Evolutionary conservation across 1,140 invertebrate species (phyloP).

Genomic region (Drosophila sucinea): DNA sequence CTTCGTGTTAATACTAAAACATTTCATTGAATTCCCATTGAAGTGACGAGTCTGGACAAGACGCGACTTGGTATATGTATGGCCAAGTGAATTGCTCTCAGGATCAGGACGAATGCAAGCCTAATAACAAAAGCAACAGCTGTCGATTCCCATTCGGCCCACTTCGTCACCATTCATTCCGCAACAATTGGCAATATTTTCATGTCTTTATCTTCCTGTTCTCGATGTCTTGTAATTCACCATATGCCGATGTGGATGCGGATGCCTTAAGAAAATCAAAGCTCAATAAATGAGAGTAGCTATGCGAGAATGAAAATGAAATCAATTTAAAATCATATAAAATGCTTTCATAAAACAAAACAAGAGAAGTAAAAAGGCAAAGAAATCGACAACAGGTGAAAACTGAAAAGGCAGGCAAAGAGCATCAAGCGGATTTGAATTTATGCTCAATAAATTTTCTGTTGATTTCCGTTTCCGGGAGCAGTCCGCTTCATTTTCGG

Average conservation of each 20-base stretch:
- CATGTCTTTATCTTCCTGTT: slow-evolving; percentile 53
- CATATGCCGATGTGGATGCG: slow-evolving; percentile 16
- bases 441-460: slow-evolving; percentile 82
- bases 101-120: neutral
- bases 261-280: slow-evolving; percentile 61
- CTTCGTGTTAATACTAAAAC: slow-evolving; percentile 54
- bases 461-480: slow-evolving; percentile 67
- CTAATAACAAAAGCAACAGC: slow-evolving; percentile 48
- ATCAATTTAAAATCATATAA: slow-evolving; percentile 80
- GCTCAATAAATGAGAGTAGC: slow-evolving; percentile 47
- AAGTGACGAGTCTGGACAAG: slow-evolving; percentile 21
- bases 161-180: neutral
- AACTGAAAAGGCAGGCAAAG: slow-evolving; percentile 29
- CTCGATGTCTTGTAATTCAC: slow-evolving; percentile 28
- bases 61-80: slow-evolving; percentile 3
- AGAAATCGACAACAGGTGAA: neutral
- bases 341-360: slow-evolving; percentile 72
- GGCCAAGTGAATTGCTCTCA: slow-evolving; percentile 24
- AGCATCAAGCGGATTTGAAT: slow-evolving; percentile 70
- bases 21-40: slow-evolving; percentile 68
- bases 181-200: slow-evolving; percentile 6
- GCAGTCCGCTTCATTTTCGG: slow-evolving; percentile 29
- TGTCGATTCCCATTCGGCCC: slow-evolving; percentile 33
- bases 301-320: slow-evolving; percentile 61
- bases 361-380: slow-evolving; percentile 24